Conservation (phyloP, 2,888 invertebrate species). For the Mesorhabditis belari region DNA sequence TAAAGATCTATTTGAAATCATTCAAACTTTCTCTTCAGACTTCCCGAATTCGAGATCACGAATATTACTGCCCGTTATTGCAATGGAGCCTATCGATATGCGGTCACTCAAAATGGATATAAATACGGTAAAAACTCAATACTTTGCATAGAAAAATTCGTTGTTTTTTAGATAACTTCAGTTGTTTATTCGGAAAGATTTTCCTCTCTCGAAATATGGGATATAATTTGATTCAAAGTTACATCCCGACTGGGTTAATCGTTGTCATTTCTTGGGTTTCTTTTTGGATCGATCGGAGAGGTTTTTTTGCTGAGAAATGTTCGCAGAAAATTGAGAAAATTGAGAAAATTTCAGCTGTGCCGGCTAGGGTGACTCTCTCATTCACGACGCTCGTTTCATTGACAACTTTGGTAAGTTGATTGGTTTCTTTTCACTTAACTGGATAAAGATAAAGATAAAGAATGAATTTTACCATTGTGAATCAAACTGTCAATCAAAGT, state of each 20-base stretch:
- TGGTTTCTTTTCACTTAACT: background rate
- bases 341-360: conserved; percentile 33
- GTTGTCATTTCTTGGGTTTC: conserved; percentile 41
- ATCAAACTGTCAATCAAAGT: too few relatives aligned
- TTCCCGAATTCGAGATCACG: conserved; percentile 26
- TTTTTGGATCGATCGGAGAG: conserved; percentile 30
- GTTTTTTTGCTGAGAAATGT: background rate
- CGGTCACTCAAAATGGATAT: conserved; percentile 21
- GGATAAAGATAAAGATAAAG: background rate
- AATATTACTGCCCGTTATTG: conserved; percentile 12
- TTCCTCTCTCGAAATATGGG: conserved; percentile 28
- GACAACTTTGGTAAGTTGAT: conserved; percentile 22
- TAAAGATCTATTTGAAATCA: too few relatives aligned
- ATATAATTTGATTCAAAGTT: conserved; percentile 34
- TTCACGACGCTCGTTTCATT: conserved; percentile 39
- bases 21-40: too few relatives aligned
- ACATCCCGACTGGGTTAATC: conserved; percentile 18
- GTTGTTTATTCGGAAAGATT: conserved; percentile 30
- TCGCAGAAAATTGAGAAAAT: too few relatives aligned
- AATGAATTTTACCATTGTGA: background rate
- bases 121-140: conserved; percentile 13
- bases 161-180: conserved; percentile 22
- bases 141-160: background rate
- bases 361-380: conserved; percentile 36
- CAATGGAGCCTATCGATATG: conserved; percentile 21